A percentile compares a stretch with the other conserved stretches of the same genome.
Conservation (phyloP, 2,888 invertebrate species). For the Caenorhabditis sp. region DNA sequence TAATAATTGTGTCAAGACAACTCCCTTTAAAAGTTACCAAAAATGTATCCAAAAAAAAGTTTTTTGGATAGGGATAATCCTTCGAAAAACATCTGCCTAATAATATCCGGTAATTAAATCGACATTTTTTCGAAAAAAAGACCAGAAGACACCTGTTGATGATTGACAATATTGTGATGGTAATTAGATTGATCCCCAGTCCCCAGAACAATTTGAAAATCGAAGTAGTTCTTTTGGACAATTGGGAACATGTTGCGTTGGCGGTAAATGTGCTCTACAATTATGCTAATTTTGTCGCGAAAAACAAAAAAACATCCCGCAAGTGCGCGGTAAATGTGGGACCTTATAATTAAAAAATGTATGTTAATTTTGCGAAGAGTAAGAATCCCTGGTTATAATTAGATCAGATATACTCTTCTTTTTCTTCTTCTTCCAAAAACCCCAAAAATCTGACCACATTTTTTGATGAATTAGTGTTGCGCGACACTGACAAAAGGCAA, state of each 20-base stretch:
- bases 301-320: no score
- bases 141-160: not conserved
- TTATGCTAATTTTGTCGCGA: not conserved
- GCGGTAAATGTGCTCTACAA: not conserved
- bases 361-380: not conserved
- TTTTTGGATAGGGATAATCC: not conserved
- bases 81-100: not conserved
- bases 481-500: constrained; percentile 7
- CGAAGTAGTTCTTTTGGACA: not conserved
- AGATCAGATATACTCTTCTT: not conserved
- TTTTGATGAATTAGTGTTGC: constrained; percentile 38
- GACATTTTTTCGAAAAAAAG: not conserved
- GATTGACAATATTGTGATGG: not conserved
- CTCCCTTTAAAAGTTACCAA: no score
- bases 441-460: not conserved
- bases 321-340: not conserved
- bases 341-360: not conserved
- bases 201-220: not conserved
- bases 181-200: not conserved
- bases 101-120: not conserved
- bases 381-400: not conserved
- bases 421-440: no score
- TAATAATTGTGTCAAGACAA: no score
- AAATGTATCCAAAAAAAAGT: no score
- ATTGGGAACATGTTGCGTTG: no score